phyloP scores from a whole-genome alignment of 2,797 vertebrate genomes.

The Urocyon cinereoargenteus region DNA sequence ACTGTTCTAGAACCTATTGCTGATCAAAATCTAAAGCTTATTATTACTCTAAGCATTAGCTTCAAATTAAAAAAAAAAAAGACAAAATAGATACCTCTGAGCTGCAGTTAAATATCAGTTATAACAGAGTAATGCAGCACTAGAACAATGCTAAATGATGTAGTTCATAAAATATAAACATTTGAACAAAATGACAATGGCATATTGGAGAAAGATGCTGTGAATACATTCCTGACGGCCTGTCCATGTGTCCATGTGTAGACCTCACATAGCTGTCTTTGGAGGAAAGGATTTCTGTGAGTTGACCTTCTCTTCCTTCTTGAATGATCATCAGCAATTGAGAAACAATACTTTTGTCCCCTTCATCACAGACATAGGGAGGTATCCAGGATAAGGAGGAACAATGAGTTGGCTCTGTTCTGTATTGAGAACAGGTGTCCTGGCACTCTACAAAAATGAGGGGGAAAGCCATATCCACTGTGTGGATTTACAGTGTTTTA shows the following conservation, averaged over 20 bases:
- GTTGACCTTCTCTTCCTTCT: neutral
- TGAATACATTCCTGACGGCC: too few relatives aligned
- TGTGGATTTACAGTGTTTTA: neutral
- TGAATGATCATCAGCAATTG: neutral
- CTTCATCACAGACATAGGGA: neutral
- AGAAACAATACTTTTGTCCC: neutral
- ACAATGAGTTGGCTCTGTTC: neutral
- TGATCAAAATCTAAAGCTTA: neutral
- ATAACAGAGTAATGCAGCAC: neutral
- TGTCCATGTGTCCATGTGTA: accelerated
- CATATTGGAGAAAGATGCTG: neutral
- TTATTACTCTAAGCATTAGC: neutral
- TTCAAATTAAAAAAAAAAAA: neutral
- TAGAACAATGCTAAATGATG: neutral
- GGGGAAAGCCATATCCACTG: neutral
- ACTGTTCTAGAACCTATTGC: neutral
- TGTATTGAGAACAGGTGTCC: neutral
- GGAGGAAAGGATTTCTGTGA: neutral
- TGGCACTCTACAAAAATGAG: neutral
- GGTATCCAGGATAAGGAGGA: neutral
- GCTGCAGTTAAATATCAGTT: neutral
- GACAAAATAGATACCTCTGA: neutral
- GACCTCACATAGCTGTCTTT: neutral
- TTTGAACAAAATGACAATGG: neutral
- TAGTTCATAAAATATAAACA: neutral